Conservation (phyloP, 2,113 vertebrate species). For the Campylorhamphus procurvoides region DNA sequence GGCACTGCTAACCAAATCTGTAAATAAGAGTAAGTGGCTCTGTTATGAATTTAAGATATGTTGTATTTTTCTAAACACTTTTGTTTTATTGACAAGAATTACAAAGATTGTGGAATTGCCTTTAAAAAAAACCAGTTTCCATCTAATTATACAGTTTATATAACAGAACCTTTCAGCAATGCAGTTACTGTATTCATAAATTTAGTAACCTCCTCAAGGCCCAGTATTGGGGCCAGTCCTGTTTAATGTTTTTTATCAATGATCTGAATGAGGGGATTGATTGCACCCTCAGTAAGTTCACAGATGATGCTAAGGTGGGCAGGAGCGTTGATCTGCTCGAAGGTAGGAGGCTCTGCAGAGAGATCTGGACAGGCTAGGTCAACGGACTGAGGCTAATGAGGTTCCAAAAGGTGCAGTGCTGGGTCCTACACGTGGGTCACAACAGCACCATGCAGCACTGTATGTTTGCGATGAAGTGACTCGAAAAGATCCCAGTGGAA, state of each 20-base stretch:
- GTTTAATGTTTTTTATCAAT: neutral
- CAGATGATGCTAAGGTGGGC: accelerated
- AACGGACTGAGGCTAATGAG: too few species aligned
- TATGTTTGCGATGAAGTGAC: neutral
- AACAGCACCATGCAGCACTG: neutral
- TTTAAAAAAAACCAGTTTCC: neutral
- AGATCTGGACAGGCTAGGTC: neutral
- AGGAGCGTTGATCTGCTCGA: neutral
- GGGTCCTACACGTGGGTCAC: neutral
- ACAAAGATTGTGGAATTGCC: neutral
- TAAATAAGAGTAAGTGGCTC: neutral
- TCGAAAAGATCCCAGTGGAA: accelerated
- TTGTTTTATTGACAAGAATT: neutral
- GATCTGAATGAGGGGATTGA: neutral
- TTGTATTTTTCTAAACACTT: neutral
- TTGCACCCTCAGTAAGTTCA: neutral
- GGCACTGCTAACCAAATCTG: neutral
- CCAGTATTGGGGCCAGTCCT: neutral
- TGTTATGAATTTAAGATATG: neutral
- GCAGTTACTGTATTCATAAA: neutral
- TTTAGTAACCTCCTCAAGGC: neutral
- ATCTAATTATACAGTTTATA: neutral
- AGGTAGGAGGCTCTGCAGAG: neutral
- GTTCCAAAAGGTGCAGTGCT: neutral
- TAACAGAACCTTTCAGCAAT: neutral